Percentiles rank a stretch among this genome's conserved stretches.
These are phyloP conservation scores for Periophthalmus magnuspinnatus DNA, from an alignment of 2,797 vertebrate genomes.

Conservation along the genomic window DNA sequence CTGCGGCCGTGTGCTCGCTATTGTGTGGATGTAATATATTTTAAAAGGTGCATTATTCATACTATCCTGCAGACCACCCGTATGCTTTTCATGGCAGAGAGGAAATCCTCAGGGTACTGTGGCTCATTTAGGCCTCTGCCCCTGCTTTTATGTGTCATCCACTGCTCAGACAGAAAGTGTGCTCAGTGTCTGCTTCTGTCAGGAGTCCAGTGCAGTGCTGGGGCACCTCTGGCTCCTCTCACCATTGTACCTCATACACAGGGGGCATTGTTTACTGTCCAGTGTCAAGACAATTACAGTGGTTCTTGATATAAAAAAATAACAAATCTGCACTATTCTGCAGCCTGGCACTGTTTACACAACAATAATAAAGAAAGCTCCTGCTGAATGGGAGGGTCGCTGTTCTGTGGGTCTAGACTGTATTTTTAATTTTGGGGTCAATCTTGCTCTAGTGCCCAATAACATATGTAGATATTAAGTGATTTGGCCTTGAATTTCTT, in stretches of 20 bases:
- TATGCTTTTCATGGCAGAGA: constrained; percentile 43
- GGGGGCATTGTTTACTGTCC: constrained; percentile 58
- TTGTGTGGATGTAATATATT: constrained; percentile 27
- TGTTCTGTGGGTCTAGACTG: background rate
- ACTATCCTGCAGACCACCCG: constrained; percentile 43
- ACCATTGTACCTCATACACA: constrained; percentile 60
- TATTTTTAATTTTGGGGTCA: too few relatives aligned
- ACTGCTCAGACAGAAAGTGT: constrained; percentile 18
- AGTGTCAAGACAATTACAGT: constrained; percentile 30
- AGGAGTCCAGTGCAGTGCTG: constrained; percentile 34
- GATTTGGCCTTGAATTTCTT: too few relatives aligned
- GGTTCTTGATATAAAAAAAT: constrained; percentile 11
- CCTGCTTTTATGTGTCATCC: constrained; percentile 44
- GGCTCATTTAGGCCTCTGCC: constrained; percentile 39
- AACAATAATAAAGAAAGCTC: background rate
- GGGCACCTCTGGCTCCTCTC: constrained; percentile 36
- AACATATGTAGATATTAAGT: background rate
- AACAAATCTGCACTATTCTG: constrained; percentile 8
- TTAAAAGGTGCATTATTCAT: constrained; percentile 40
- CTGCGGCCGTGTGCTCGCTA: constrained; percentile 17
- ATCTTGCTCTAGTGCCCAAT: background rate
- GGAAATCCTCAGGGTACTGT: constrained; percentile 53
- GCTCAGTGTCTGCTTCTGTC: constrained; percentile 24
- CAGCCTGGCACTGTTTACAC: constrained; percentile 9
- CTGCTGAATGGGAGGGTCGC: background rate